A percentile compares a stretch with the other conserved stretches of the same genome.
phyloP scores from a whole-genome alignment of 2,113 vertebrate genomes.

The Echinops telfairi region DNA sequence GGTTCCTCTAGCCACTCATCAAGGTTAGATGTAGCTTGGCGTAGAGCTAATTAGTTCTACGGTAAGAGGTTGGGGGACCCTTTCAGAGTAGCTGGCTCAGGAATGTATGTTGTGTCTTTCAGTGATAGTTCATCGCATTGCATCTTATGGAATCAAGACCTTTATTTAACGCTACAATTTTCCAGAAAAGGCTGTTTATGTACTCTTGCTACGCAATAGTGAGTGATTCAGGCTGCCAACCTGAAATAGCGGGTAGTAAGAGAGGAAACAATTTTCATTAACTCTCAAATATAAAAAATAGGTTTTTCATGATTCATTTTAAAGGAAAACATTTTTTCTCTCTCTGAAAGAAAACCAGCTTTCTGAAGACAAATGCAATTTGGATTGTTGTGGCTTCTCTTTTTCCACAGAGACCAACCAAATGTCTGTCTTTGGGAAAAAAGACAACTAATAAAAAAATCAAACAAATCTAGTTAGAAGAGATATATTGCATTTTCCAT shows the following conservation, averaged over 20 bases:
- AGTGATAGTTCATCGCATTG: neutral
- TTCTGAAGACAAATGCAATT: conserved; percentile 43
- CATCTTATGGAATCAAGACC: conserved; percentile 15
- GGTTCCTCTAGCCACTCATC: neutral
- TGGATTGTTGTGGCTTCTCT: neutral
- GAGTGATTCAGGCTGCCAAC: neutral
- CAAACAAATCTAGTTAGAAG: neutral
- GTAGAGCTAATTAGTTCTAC: neutral
- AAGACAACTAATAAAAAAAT: no score
- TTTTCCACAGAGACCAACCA: neutral
- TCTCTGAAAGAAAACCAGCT: conserved; percentile 25
- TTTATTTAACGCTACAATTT: conserved; percentile 16
- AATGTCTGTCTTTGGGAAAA: no score
- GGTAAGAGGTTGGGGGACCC: neutral
- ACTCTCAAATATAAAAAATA: conserved; percentile 46
- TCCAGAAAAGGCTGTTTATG: neutral
- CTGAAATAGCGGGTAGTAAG: neutral
- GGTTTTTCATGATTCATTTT: conserved; percentile 25
- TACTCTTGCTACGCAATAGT: conserved; percentile 20
- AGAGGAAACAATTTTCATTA: conserved; percentile 46
- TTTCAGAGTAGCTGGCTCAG: neutral
- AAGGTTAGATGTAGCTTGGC: neutral
- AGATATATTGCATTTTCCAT: neutral
- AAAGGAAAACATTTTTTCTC: neutral
- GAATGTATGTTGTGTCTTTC: conserved; percentile 23